A percentile compares a stretch with the other conserved stretches of the same genome.
Conservation (phyloP, 2,888 invertebrate species). For the Parelbella ahira region DNA sequence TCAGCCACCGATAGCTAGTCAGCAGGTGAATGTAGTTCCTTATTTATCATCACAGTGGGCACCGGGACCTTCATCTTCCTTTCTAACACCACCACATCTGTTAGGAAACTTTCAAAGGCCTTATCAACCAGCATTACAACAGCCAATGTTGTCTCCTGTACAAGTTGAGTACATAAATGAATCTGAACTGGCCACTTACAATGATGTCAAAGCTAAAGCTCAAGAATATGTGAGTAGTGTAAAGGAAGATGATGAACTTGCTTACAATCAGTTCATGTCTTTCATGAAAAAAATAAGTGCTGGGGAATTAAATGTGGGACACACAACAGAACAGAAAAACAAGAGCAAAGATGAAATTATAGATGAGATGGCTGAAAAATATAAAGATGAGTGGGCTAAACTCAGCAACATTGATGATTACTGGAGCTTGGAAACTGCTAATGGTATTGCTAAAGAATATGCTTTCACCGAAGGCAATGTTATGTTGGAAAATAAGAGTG, state of each 20-base stretch:
- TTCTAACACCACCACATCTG: slow-evolving; percentile 43
- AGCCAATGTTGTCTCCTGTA: slow-evolving; percentile 47
- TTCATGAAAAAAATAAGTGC: slow-evolving; percentile 90
- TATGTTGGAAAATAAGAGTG: slow-evolving; percentile 87
- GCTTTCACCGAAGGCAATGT: slow-evolving; percentile 92
- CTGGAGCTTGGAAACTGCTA: slow-evolving; percentile 83
- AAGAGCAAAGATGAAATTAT: slow-evolving; percentile 66
- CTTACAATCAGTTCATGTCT: slow-evolving; percentile 90
- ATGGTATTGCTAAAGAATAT: slow-evolving; percentile 83
- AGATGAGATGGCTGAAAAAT: slow-evolving; percentile 80
- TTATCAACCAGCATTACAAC: slow-evolving; percentile 41
- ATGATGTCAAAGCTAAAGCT: slow-evolving; percentile 75
- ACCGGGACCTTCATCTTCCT: slow-evolving; percentile 54
- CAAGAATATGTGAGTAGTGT: slow-evolving; percentile 80
- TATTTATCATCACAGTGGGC: slow-evolving; percentile 48
- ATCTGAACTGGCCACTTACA: slow-evolving; percentile 50
- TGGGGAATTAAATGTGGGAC: slow-evolving; percentile 81
- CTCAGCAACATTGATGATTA: slow-evolving; percentile 83
- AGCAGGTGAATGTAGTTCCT: slow-evolving; percentile 36
- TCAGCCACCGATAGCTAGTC: slow-evolving; percentile 60
- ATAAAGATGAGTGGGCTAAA: slow-evolving; percentile 89
- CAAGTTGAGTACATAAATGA: slow-evolving; percentile 68
- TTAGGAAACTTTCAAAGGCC: slow-evolving; percentile 46
- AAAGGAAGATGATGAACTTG: slow-evolving; percentile 84
- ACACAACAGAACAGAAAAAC: slow-evolving; percentile 57